Evolutionary conservation across 2,888 invertebrate genomes (phyloP).

Genomic region (Caenorhabditis wallacei): DNA sequence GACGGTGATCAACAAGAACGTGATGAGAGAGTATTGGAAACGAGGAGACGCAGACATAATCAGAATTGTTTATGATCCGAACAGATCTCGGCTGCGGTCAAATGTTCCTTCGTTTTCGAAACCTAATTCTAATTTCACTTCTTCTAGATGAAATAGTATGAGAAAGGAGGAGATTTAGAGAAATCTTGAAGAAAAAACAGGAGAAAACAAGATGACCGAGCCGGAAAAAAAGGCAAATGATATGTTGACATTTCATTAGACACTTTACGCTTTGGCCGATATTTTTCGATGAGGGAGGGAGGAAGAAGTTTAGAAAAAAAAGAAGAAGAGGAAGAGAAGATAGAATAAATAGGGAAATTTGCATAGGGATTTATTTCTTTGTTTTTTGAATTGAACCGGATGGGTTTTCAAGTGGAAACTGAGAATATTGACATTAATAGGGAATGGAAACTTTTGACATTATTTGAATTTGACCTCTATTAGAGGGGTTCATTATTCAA

Average conservation of each 20-base stretch:
- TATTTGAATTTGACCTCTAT: too few relatives aligned
- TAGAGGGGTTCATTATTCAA: too few relatives aligned
- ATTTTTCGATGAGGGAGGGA: conserved; percentile 21
- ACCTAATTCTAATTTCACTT: conserved; percentile 18
- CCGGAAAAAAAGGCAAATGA: conserved; percentile 52
- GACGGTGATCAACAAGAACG: conserved; percentile 53
- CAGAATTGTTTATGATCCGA: conserved; percentile 46
- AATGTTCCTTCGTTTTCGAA: conserved; percentile 2
- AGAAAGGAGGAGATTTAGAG: not conserved
- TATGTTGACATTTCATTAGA: conserved; percentile 63
- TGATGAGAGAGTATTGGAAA: conserved; percentile 12
- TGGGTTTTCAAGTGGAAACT: conserved; percentile 14
- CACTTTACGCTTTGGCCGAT: conserved; percentile 46
- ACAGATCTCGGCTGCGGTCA: conserved; percentile 30
- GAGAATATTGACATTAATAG: too few relatives aligned
- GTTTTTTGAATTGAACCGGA: conserved; percentile 13
- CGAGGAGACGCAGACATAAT: conserved; percentile 39
- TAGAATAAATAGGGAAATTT: conserved; percentile 50
- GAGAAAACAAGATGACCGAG: conserved; percentile 11
- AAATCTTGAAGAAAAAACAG: not conserved
- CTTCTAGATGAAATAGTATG: not conserved
- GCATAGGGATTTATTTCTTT: conserved; percentile 22
- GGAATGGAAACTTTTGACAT: too few relatives aligned
- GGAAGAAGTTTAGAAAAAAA: conserved; percentile 17
- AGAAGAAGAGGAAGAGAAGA: not conserved